A percentile compares a stretch with the other conserved stretches of the same genome.
Conservation (phyloP, 2,797 vertebrate genomes). For the Xyrichtys novacula region DNA sequence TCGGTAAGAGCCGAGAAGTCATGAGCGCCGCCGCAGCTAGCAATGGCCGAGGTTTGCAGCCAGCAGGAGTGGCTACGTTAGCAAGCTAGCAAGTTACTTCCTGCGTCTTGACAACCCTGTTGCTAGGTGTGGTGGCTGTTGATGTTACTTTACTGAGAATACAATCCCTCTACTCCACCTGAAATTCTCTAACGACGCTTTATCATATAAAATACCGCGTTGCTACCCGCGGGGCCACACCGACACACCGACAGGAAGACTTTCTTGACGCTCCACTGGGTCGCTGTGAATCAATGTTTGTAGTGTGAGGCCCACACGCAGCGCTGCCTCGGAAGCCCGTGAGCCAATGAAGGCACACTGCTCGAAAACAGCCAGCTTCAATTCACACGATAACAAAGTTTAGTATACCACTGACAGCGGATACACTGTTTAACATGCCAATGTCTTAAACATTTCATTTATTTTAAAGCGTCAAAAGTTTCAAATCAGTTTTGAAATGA, state of each 20-base stretch:
- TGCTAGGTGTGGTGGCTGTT: slow-evolving; percentile 85
- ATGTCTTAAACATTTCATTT: too few species aligned
- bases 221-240: neutral
- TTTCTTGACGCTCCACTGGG: neutral
- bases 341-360: neutral
- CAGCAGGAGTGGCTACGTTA: slow-evolving; percentile 74
- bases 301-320: slow-evolving; percentile 44
- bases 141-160: slow-evolving; percentile 14
- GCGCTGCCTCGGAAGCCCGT: slow-evolving; percentile 12
- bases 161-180: neutral
- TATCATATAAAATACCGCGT: neutral
- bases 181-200: neutral
- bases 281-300: slow-evolving; percentile 39
- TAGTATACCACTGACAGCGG: neutral
- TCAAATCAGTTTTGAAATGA: too few species aligned
- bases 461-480: neutral
- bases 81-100: slow-evolving; percentile 86
- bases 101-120: slow-evolving; percentile 92
- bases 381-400: neutral
- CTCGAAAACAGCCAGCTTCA: neutral
- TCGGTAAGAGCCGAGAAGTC: slow-evolving; percentile 85
- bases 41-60: slow-evolving; percentile 68
- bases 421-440: neutral
- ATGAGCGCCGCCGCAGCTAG: slow-evolving; percentile 58
- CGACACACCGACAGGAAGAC: neutral